Conservation (phyloP, 2,797 vertebrate genomes). For the Streptopelia turtur region DNA sequence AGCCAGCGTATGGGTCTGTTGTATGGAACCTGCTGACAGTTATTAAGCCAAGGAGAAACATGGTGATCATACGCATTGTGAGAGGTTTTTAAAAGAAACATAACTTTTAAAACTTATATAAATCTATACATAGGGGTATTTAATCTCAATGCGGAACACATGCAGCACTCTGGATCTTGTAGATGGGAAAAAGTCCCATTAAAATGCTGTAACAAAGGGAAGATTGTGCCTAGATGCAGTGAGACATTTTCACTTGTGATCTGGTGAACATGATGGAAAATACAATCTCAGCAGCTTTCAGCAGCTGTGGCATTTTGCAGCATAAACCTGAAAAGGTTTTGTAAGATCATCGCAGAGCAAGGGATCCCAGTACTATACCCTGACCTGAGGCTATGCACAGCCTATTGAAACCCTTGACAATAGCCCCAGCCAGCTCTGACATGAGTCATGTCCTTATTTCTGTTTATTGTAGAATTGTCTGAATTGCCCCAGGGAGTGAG, state of each 20-base stretch:
- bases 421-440: background rate
- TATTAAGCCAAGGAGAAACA: background rate
- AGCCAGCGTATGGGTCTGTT: background rate
- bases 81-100: background rate
- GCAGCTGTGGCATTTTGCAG: background rate
- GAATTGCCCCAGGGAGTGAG: background rate
- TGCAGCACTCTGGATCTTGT: background rate
- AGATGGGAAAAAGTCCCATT: background rate
- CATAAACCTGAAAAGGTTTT: background rate
- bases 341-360: background rate
- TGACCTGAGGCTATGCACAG: background rate
- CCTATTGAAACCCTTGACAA: conserved; percentile 23
- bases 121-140: background rate
- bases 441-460: conserved; percentile 22
- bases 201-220: background rate
- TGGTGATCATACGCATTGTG: background rate
- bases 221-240: background rate
- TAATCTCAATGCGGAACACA: background rate
- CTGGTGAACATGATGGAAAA: background rate
- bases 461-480: conserved; percentile 16
- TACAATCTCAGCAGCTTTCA: background rate
- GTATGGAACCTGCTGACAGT: background rate
- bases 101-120: background rate
- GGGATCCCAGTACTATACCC: background rate
- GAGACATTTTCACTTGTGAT: background rate